Percentiles rank a stretch among this genome's conserved stretches.
phyloP scores from a whole-genome alignment of 2,888 invertebrate genomes.

The Pterostichus niger region DNA sequence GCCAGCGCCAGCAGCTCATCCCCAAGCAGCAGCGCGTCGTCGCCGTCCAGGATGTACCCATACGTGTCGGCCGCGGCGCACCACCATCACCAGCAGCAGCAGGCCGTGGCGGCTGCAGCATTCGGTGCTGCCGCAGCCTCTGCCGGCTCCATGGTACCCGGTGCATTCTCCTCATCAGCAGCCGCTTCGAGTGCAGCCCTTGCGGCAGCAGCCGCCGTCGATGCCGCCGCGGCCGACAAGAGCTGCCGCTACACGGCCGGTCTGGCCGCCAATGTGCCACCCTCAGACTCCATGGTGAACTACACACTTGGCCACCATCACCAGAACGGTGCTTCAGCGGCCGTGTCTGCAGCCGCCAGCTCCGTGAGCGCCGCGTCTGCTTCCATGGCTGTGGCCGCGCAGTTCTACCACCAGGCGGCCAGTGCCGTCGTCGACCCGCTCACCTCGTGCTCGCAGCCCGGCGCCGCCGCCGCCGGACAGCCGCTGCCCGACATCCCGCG shows the following conservation, averaged over 20 bases:
- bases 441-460: constrained; percentile 85
- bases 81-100: constrained; percentile 86
- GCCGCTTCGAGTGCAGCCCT: constrained; percentile 79
- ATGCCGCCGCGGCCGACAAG: constrained; percentile 86
- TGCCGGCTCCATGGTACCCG: constrained; percentile 82
- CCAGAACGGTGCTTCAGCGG: constrained; percentile 83
- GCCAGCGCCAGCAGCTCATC: constrained; percentile 85
- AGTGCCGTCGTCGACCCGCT: constrained; percentile 91
- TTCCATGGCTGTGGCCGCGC: constrained; percentile 83
- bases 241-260: constrained; percentile 89
- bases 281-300: constrained; percentile 89
- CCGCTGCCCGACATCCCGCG: constrained; percentile 95
- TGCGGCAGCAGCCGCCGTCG: constrained; percentile 84
- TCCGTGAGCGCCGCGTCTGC: constrained; percentile 88
- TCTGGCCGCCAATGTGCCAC: constrained; percentile 81
- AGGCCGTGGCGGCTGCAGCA: constrained; percentile 83
- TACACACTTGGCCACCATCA: constrained; percentile 88
- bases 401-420: constrained; percentile 93
- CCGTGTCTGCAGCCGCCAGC: constrained; percentile 83
- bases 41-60: constrained; percentile 92
- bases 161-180: constrained; percentile 79
- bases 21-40: constrained; percentile 81
- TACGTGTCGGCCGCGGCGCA: constrained; percentile 89
- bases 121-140: constrained; percentile 82
- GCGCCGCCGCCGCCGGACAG: constrained; percentile 85